These are phyloP conservation scores for Cyrtonyx montezumae DNA, from an alignment of 2,113 vertebrate species.

Conservation along the genomic window DNA sequence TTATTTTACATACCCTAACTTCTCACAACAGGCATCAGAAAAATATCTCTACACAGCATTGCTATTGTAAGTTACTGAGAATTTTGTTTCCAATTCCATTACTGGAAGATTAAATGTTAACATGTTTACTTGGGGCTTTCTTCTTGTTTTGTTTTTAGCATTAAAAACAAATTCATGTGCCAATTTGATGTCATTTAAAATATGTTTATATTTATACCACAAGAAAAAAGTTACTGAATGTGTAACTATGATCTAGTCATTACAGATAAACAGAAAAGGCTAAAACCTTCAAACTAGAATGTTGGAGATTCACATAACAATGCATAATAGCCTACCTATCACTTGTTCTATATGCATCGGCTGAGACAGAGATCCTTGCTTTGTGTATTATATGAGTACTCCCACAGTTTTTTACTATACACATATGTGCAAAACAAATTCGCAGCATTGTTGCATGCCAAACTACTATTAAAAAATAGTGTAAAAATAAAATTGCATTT, in stretches of 20 bases:
- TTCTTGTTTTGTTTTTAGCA: conserved; percentile 61
- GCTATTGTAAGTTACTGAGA: conserved; percentile 79
- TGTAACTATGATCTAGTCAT: neutral
- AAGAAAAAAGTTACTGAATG: conserved; percentile 47
- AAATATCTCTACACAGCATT: conserved; percentile 82
- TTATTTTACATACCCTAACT: conserved; percentile 99
- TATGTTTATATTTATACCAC: conserved; percentile 27
- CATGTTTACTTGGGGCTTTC: conserved; percentile 78
- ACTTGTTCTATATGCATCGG: neutral
- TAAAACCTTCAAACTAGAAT: neutral
- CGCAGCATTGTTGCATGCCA: neutral
- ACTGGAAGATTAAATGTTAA: conserved; percentile 80
- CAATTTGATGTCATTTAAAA: conserved; percentile 62
- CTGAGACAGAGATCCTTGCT: neutral
- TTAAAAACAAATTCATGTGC: conserved; percentile 76
- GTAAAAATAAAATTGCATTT: neutral
- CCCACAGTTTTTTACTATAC: neutral
- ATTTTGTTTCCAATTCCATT: conserved; percentile 78
- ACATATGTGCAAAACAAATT: neutral
- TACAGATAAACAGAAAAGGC: conserved; percentile 29
- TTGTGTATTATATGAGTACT: neutral
- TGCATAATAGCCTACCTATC: neutral
- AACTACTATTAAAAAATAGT: neutral
- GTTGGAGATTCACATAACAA: neutral
- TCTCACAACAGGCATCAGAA: conserved; percentile 93